Evolutionary conservation across 2,113 vertebrate genomes (phyloP).

Genomic region (Microcebus tavaratra): DNA sequence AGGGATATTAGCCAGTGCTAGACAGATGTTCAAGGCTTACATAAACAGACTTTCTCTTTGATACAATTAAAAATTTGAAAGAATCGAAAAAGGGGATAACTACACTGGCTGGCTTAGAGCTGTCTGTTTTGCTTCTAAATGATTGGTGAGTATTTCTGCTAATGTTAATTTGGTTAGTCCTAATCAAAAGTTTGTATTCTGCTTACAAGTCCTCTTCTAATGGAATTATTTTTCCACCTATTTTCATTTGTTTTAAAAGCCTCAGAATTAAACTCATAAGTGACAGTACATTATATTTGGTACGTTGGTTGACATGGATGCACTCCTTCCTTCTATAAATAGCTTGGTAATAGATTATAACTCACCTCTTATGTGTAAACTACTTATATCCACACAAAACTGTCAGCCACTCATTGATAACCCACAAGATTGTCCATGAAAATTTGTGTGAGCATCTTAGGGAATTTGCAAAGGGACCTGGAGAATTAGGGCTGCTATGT

Average conservation of each 20-base stretch:
- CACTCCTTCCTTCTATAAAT: background rate
- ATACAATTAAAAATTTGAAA: background rate
- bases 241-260: conserved; percentile 31
- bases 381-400: background rate
- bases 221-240: background rate
- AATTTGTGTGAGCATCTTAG: background rate
- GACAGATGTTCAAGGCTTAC: background rate
- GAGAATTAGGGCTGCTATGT: background rate
- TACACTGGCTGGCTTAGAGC: background rate
- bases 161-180: background rate
- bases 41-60: background rate
- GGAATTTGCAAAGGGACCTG: background rate
- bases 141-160: background rate
- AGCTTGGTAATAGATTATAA: background rate
- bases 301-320: background rate
- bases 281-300: background rate
- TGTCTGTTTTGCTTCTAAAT: background rate
- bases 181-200: background rate
- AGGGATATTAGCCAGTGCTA: background rate
- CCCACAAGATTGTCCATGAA: background rate
- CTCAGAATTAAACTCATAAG: background rate
- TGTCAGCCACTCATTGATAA: background rate
- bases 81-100: background rate
- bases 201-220: background rate
- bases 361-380: background rate